Conservation (phyloP, 2,113 vertebrate genomes). For the Aepyceros melampus region DNA sequence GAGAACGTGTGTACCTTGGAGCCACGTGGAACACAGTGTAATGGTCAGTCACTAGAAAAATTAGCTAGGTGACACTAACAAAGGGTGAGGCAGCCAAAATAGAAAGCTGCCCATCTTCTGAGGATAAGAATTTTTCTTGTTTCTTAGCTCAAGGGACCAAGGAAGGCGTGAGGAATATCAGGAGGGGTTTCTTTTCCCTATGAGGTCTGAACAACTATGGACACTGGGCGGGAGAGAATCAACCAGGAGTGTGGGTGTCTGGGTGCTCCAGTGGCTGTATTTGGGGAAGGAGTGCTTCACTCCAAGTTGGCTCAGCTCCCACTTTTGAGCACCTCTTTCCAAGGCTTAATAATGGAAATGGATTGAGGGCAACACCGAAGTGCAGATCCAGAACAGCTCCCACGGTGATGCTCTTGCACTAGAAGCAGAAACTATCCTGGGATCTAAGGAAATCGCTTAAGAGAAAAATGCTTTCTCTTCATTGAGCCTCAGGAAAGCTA, state of each 20-base stretch:
- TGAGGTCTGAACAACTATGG: background rate
- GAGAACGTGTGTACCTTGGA: background rate
- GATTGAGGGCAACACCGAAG: background rate
- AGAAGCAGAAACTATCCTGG: constrained; percentile 34
- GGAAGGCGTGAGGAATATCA: background rate
- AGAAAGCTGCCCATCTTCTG: background rate
- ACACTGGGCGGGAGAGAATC: background rate
- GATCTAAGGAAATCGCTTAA: constrained; percentile 43
- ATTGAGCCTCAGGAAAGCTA: background rate
- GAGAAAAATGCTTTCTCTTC: constrained; percentile 31
- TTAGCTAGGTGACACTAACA: background rate
- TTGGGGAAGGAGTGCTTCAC: background rate
- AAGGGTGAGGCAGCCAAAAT: background rate
- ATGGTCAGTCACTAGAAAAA: background rate
- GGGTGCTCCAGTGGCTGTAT: background rate
- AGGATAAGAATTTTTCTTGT: background rate
- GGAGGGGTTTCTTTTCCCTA: background rate
- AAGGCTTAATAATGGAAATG: background rate
- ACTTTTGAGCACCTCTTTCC: background rate
- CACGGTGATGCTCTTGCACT: constrained; percentile 52
- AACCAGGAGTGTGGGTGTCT: background rate
- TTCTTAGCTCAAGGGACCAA: background rate
- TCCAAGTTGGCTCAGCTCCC: background rate
- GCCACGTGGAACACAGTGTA: background rate
- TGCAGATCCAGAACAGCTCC: constrained; percentile 56